Base-by-base conservation (phyloP, 2,797 vertebrate species). In the Heliangelus exortis region DNA sequence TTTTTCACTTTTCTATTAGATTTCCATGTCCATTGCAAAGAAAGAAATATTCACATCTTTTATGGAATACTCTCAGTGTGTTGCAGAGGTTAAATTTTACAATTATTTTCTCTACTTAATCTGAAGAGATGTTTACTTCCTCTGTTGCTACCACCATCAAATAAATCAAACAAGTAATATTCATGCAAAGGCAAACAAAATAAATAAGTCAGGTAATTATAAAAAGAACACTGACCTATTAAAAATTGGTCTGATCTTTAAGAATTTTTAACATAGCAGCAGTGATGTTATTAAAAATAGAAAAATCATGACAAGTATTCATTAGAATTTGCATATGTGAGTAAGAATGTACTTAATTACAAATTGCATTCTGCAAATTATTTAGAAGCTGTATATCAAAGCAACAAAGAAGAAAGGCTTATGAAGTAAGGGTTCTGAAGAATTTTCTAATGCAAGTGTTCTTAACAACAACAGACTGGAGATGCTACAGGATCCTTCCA, bases 321-420 rank as follows among this genome's bases (percentile, higher is more conserved):
- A 97, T 97, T 97, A 96, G 61, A 95, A 97, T 97, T 97, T 98
- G 95, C 96, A 97, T 97, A 96, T 29, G 34, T 96, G 96, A 93
- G 81, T 97, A 95, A 97, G 95, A 97, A 97, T 92, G 59, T 76
- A 85, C 83, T 96, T 97, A 97, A 97, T 97, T 97, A 83, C 75
- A 95, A 97, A 97, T 95, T 94, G 29, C 48, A 95, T 91, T 96
- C 75, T 94, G 61, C 50, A 97, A 95, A 97, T 97, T 94, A 97
- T 96, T 96, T 96, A 95, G 95, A 97, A 96, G 91, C 74, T 96
- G 41, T 93, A 97, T 96, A 96, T 96, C 91, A 97, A 87, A 78
- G 85, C 25, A 95, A 94, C 80, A 95, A 95, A 96, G 68, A 96
- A 94, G 48, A 92, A 71, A 96, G 47, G 78, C 91, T 92, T 90